Evolutionary conservation across 2,888 invertebrate species (phyloP), one percentile per base, ranked within the genome.

Genomic region (Drosophila mimetica): DNA sequence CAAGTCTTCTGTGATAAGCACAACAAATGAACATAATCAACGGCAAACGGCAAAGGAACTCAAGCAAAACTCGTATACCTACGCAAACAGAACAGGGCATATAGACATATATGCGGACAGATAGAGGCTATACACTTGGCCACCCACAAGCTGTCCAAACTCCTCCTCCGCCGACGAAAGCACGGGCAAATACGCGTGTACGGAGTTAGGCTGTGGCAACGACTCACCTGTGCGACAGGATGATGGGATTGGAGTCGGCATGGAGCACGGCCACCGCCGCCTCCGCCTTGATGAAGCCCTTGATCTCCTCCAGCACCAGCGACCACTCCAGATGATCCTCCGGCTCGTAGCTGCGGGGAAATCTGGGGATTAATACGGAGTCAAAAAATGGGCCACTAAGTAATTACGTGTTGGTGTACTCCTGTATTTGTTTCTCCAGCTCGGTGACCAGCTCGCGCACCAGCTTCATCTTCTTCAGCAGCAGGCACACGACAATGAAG

Each of bases 241-340:
- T 95, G 81, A 98, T 95, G 69, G 96, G 95, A 91, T 94, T 95
- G 77, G 96, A 96, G 90, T 98, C 97, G 41, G 97, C 95, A 91
- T 98, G 97, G 52, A 97, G 93, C 14, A 99, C 97, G 60, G 95
- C 95, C 16, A 98, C 96, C 39, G 97, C 94, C 60, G 96, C 96
- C 91, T 98, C 98, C 20, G 98, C 97, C 92, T 96, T 96, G 65
- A 98, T 96, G 92, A 99, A 99, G 58, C 97, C 96, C 92, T 97
- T 97, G 71, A 98, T 97, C 93, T 99, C 98, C 84, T 97, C 97
- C 72, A 98, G 93, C 1, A 99, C 98, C 72, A 98, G 93, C 50
- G 96, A 96, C 99, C 99, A 99, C 92, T 99, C 98, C 84, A 97
- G 93, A 91, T 97, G 97, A 92, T 99, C 98, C 84, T 98, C 98